A percentile compares a stretch with the other conserved stretches of the same genome.
Evolutionary conservation across 1,140 invertebrate species (phyloP).

Genomic region (Pseudomyrmex concolor): DNA sequence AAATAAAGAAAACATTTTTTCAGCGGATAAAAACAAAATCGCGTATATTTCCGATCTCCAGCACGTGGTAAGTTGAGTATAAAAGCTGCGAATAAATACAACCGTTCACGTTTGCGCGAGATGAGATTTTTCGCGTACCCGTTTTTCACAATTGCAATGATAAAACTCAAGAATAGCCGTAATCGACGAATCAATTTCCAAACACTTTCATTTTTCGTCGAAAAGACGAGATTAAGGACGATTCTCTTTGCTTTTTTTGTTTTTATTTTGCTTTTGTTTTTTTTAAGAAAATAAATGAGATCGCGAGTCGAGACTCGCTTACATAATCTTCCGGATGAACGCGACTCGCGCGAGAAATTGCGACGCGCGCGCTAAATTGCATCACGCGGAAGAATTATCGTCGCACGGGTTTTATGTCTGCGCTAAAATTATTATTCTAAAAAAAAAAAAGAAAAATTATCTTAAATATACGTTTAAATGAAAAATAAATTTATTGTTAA

Average conservation of each 20-base stretch:
- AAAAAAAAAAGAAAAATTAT: too few species aligned
- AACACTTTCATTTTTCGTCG: not conserved
- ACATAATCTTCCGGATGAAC: not conserved
- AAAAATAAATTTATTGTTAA: too few species aligned
- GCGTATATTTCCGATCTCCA: not conserved
- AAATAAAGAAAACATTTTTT: not conserved
- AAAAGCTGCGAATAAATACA: not conserved
- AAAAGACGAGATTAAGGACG: not conserved
- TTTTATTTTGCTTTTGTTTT: not conserved
- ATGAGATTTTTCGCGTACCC: constrained; percentile 8
- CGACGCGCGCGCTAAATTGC: too few species aligned
- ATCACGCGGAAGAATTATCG: too few species aligned
- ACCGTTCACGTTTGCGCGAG: not conserved
- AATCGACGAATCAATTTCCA: not conserved
- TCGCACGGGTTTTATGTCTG: too few species aligned
- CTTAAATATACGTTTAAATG: too few species aligned
- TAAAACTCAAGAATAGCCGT: not conserved
- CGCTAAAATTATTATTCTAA: too few species aligned
- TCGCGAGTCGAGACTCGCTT: not conserved
- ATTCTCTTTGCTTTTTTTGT: not conserved
- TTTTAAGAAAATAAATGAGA: too few species aligned
- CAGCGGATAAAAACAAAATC: not conserved
- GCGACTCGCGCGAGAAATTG: too few species aligned
- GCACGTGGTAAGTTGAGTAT: not conserved
- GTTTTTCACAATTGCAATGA: not conserved